Evolutionary conservation across 2,888 invertebrate species (phyloP).

Genomic region (Dyspetes luteomarginatus): DNA sequence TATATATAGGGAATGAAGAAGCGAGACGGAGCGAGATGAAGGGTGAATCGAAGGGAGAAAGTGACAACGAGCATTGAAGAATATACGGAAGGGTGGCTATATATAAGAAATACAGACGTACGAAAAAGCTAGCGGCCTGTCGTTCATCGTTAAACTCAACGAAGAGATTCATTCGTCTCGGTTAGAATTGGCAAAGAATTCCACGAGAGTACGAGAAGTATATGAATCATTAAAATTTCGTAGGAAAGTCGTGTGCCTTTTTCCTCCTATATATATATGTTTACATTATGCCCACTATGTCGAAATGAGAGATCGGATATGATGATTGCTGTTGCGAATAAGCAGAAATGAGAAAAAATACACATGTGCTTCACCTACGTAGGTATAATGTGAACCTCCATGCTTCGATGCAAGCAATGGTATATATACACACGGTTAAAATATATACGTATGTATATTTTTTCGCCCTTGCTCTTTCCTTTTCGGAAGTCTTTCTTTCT

Average conservation of each 20-base stretch:
- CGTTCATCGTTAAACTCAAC: constrained; percentile 38
- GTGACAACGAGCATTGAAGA: constrained; percentile 68
- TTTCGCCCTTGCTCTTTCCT: constrained; percentile 18
- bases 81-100: constrained; percentile 50
- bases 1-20: constrained; percentile 48
- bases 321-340: constrained; percentile 44
- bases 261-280: background rate
- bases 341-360: constrained; percentile 37
- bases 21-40: constrained; percentile 58
- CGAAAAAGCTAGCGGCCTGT: constrained; percentile 67
- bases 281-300: constrained; percentile 1
- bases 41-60: constrained; percentile 67
- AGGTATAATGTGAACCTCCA: background rate
- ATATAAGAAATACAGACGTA: constrained; percentile 67
- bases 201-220: constrained; percentile 16
- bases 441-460: constrained; percentile 18
- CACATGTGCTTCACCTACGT: background rate
- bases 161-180: constrained; percentile 41
- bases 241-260: background rate
- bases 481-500: background rate
- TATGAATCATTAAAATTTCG: background rate
- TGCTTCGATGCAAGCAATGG: constrained; percentile 31
- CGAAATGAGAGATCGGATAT: constrained; percentile 17
- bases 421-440: background rate
- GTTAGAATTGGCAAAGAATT: constrained; percentile 26